Evolutionary conservation across 92 coral and sea anemone genomes (phyloP), one percentile per base, ranked within the genome.

Genomic region (Phenganax subtilis): DNA sequence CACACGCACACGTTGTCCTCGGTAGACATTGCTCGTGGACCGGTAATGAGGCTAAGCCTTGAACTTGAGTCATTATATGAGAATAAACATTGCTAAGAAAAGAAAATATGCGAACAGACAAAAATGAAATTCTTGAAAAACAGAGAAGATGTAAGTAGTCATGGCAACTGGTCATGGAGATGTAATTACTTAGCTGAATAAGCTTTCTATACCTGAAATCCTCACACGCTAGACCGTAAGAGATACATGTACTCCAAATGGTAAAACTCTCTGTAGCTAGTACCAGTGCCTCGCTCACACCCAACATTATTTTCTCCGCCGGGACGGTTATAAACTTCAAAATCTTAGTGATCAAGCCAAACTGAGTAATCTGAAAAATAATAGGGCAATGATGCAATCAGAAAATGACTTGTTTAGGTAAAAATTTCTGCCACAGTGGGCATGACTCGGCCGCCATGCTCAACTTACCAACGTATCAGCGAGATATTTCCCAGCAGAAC

Each of bases 151-250:
- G 51, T 8, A 7, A 12, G 16, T 57, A 82, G 54, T 44, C 29
- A 29, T 11, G 6, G 27, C 56, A 52, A 6, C 8, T 16, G 55
- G 2, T 25, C 44, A 71, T 28, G 52, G 7, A 9, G 17, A 54
- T 7, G 10, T 17, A n/a, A 11, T 59, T 10, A 29, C 28, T n/a
- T 28, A 37, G 47, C 47, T 37, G 5, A 37, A 37, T 37, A 12
- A 29, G 37, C 28, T 10, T 37, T 57, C 11, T 16, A 44, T 81
- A 94, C 98, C 97, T 91, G 54, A 96, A 87, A 12, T 85, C 88
- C 53, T 84, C 90, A 86, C 99, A 92, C 5, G 97, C 91, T 17
- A 96, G 80, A 27, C 99, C 99, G 86, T 96, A 96, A 75, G 88
- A 83, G 9, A 96, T 73, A 75, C 97, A 92, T 29, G 89, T 91